A percentile compares a stretch with the other conserved stretches of the same genome.
Conservation (phyloP, 2,888 invertebrate genomes). For the Ophion costatus region DNA sequence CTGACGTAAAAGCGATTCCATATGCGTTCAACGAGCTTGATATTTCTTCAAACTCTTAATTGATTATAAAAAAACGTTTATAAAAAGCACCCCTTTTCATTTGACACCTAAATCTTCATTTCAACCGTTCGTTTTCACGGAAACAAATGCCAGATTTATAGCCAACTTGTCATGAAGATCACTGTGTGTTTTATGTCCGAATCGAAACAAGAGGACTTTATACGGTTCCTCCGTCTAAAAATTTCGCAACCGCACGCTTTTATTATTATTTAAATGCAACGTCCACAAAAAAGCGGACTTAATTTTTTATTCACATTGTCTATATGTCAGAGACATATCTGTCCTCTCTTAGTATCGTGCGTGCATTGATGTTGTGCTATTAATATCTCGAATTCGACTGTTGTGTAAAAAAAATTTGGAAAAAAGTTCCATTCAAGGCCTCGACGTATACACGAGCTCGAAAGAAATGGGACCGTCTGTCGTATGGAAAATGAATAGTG, state of each 20-base stretch:
- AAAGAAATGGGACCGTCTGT: neutral
- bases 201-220: neutral
- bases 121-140: no score
- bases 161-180: no score
- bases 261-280: neutral
- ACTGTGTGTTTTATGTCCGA: no score
- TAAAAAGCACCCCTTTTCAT: no score
- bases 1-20: no score
- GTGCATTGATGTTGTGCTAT: neutral
- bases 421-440: neutral
- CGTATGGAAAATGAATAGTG: neutral
- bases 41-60: no score
- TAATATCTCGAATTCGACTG: neutral
- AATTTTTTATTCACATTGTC: slow-evolving; percentile 12
- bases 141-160: no score
- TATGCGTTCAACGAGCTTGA: no score
- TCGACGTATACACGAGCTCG: neutral
- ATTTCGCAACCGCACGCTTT: neutral
- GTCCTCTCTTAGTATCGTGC: neutral
- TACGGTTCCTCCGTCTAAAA: neutral
- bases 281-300: neutral
- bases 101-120: no score
- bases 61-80: no score
- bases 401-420: neutral
- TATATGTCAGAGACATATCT: neutral